Evolutionary conservation across 2,888 invertebrate genomes (phyloP), one percentile per base, ranked within the genome.

Genomic region (Scaptomyza flava): DNA sequence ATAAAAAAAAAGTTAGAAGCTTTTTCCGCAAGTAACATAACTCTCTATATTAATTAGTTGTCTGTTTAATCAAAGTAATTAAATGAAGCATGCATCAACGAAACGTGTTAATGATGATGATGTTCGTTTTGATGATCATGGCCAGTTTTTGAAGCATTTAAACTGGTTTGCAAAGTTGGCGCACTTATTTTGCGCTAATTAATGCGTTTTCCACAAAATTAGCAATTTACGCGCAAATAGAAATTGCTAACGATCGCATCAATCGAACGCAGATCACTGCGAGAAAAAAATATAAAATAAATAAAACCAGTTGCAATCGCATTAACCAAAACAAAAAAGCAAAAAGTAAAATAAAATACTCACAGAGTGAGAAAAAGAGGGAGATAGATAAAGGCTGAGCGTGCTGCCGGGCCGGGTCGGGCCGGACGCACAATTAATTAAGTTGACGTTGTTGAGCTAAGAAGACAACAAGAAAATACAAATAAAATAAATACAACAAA

Each of bases 201-300:
- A 87, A 84, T 84, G 87, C 81, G 82, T 80, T 87, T 87, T 81
- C 81, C 86, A 82, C 86, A 82, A 85, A 85, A 85, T 87, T 87
- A 81, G 87, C 86, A 85, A 85, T 85, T 87, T 83, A 72, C 78
- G 78, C 78, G 70, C 85, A 78, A 87, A 87, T 82, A 83, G 82
- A 83, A 83, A 83, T 87, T 79, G 79, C 56, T 54, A 61, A 57
- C 61, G 66, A 74, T 56, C 61, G 54, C 51, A 47, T 8, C 57
- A 45, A 66, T 65, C 52, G 50, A 66, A 47, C 42, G 59, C 51
- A 17, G 50, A 50, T 48, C 20, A 34, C 45, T 33, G 65, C 50
- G 50, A 34, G 42, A 43, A 47, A 62, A 41, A 41, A 17, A 38
- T 7, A 14, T 12, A 0, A 12, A 36, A 36, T 6, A 34, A 8